phyloP scores from a whole-genome alignment of 2,113 vertebrate genomes.

The Procavia capensis region DNA sequence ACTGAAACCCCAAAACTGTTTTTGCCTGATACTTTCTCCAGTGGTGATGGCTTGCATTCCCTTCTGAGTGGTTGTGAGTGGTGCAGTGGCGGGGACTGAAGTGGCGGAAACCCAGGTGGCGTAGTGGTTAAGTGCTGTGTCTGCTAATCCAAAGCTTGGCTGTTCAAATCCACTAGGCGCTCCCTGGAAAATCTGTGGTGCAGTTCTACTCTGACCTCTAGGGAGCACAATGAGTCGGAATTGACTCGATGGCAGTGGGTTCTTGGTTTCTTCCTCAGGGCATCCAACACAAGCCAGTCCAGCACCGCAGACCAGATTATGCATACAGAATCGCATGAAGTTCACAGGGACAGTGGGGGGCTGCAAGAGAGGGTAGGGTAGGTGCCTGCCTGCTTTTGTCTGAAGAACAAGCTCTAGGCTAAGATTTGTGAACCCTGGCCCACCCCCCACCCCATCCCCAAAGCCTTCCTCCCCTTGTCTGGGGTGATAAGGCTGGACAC shows the following conservation, averaged over 20 bases:
- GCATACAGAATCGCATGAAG: neutral
- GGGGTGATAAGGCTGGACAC: neutral
- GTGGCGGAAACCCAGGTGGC: too few species aligned
- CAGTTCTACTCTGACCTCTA: too few species aligned
- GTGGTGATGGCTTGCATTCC: neutral
- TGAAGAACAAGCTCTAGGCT: neutral
- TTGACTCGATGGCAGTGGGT: accelerated
- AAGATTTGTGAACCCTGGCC: neutral
- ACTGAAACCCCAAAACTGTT: conserved; percentile 53
- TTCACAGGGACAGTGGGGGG: accelerated
- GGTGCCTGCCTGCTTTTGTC: neutral
- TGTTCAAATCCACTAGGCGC: too few species aligned
- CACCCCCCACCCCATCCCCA: too few species aligned
- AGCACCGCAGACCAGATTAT: neutral
- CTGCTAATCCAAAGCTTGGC: too few species aligned
- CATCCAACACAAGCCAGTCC: neutral
- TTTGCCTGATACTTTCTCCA: conserved; percentile 5
- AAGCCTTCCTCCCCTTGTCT: neutral
- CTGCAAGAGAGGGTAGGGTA: neutral
- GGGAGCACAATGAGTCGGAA: too few species aligned
- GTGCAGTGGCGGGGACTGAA: neutral
- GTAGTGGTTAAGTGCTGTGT: too few species aligned
- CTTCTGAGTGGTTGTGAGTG: neutral
- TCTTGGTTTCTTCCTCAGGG: neutral
- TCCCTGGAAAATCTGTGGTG: too few species aligned